Conservation (phyloP, 1,140 invertebrate species). For the Drosophila ficusphila region DNA sequence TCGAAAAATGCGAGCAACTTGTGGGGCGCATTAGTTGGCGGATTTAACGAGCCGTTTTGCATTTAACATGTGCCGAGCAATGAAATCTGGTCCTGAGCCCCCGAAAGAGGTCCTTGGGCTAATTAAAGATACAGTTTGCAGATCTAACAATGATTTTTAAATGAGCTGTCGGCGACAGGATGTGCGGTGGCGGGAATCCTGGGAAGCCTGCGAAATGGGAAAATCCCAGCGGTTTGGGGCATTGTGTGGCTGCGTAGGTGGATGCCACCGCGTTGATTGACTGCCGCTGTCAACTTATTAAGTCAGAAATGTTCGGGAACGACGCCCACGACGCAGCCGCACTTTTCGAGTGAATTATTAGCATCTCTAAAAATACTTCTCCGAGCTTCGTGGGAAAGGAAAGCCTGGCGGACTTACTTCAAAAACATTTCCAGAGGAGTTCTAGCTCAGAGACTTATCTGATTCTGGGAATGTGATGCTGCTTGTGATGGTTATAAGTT, state of each 20-base stretch:
- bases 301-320: constrained; percentile 50
- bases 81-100: constrained; percentile 54
- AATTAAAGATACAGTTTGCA: constrained; percentile 62
- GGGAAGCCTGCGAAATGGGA: constrained; percentile 1
- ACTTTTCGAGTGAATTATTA: constrained; percentile 53
- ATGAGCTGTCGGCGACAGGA: constrained; percentile 39
- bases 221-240: neutral
- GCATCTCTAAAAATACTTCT: constrained; percentile 65
- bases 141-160: constrained; percentile 56
- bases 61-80: constrained; percentile 68
- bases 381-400: neutral
- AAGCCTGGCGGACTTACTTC: constrained; percentile 22
- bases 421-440: neutral
- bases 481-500: no score
- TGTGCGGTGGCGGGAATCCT: constrained; percentile 5
- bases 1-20: constrained; percentile 35
- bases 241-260: constrained; percentile 31
- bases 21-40: constrained; percentile 59
- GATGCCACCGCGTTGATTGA: constrained; percentile 58
- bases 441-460: constrained; percentile 2
- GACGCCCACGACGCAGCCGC: constrained; percentile 17
- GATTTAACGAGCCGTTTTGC: constrained; percentile 77
- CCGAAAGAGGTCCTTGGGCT: constrained; percentile 45
- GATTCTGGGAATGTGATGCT: neutral
- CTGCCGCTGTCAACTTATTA: constrained; percentile 79